Conservation (phyloP, 1,140 invertebrate genomes). For the Anoplolepis gracilipes region DNA sequence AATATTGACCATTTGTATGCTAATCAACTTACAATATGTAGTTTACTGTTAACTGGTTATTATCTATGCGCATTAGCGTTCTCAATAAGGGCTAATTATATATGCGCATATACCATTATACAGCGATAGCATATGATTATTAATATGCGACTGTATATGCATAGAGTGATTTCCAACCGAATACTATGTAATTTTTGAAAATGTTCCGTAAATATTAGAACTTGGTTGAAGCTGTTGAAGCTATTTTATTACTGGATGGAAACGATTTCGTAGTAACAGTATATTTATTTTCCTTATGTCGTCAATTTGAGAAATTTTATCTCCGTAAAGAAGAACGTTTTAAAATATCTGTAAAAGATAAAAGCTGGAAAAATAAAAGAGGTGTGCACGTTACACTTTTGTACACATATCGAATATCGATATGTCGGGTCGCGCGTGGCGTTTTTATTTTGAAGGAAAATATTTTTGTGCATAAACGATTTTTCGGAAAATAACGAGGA, state of each 20-base stretch:
- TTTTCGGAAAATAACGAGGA: background rate
- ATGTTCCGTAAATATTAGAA: conserved; percentile 12
- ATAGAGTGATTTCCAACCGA: background rate
- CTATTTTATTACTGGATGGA: background rate
- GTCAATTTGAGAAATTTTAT: conserved; percentile 4
- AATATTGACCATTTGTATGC: conserved; percentile 6
- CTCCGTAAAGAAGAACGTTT: conserved; percentile 1
- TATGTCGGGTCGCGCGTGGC: conserved; percentile 4
- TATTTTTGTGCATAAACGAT: conserved; percentile 39
- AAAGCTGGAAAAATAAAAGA: background rate
- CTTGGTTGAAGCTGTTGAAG: background rate
- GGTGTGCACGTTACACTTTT: background rate
- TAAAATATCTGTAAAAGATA: conserved; percentile 29
- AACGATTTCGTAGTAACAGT: background rate
- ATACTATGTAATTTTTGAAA: background rate
- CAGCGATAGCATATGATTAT: background rate
- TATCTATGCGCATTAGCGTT: conserved; percentile 16
- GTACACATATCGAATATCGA: conserved; percentile 39
- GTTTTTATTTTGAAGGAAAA: conserved; percentile 28
- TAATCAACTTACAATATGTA: conserved; percentile 4
- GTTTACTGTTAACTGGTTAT: background rate
- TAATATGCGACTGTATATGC: conserved; percentile 2
- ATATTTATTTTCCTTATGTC: conserved; percentile 1
- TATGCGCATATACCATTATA: background rate
- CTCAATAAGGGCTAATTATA: conserved; percentile 2